Base-by-base conservation (phyloP, 2,888 invertebrate species). In the Thera britannica region DNA sequence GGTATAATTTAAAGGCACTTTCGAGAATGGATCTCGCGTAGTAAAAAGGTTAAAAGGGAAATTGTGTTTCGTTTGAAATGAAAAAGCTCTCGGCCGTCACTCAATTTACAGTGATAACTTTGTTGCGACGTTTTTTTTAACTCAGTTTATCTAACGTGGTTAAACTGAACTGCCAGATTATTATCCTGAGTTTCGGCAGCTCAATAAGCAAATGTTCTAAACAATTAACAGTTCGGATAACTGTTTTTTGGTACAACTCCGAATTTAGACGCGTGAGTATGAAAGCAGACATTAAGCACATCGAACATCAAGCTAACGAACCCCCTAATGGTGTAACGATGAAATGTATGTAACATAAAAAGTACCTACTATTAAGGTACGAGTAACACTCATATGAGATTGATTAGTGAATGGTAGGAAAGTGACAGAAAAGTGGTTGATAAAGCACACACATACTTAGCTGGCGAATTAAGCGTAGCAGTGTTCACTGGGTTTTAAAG, bases 391-490 rank as follows among this genome's bases (percentile, higher is more conserved):
- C 7, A 41, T 6, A 51, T 61, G 54, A 54, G 44, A 61, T 44
- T 49, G 59, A 59, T 52, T 55, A 34, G 44, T 35, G 12, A 23
- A 61, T 52, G 52, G 49, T 52, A 38, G 52, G 44, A 57, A 48
- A 62, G 55, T 62, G 62, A 72, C 61, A 62, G 67, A 11, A 68
- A 73, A 56, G 55, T 56, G 55, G 48, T 56, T 46, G 55, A 36
- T 12, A 48, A 62, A 62, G 62, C 55, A 55, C 60, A 59, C 52
- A 44, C 55, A 48, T 12, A 46, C 11, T 3, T 38, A 7, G 44
- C 41, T 23, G 57, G 41, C 55, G 36, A 48, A 55, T 36, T 6
- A 52, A 61, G 54, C 49, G 2, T 44, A 62, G 36, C 12, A 41
- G 54, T 36, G 55, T 56, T 62, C 62, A 62, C 36, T 48, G 12